Evolutionary conservation across 2,888 invertebrate genomes (phyloP).

Genomic region (Tetragonisca angustula): DNA sequence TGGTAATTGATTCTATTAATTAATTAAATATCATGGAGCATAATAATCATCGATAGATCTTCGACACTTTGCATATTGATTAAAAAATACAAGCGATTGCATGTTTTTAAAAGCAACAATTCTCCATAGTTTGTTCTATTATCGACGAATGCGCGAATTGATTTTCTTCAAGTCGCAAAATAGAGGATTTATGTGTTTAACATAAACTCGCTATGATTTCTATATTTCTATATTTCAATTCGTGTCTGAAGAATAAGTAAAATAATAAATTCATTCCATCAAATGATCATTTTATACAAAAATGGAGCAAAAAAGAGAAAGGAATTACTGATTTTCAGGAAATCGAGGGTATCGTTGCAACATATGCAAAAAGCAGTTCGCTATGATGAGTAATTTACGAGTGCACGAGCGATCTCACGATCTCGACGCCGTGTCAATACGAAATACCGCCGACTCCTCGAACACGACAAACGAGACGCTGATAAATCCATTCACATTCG

Average conservation of each 20-base stretch:
- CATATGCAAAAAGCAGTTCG: constrained; percentile 74
- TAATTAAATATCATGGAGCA: not conserved
- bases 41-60: not conserved
- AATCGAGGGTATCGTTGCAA: constrained; percentile 73
- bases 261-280: not conserved
- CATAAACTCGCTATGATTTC: too few species aligned
- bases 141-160: too few species aligned
- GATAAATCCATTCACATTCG: constrained; percentile 36
- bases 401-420: constrained; percentile 70
- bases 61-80: not conserved
- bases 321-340: constrained; percentile 79
- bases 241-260: not conserved
- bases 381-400: constrained; percentile 72
- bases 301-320: not conserved
- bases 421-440: constrained; percentile 33
- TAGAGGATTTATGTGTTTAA: too few species aligned
- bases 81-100: not conserved
- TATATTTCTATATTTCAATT: not conserved
- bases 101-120: not conserved
- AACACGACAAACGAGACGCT: constrained; percentile 32
- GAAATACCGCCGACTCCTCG: constrained; percentile 16
- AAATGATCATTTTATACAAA: not conserved
- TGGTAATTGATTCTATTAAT: constrained; percentile 63
- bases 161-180: too few species aligned
- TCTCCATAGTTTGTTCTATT: not conserved